A percentile compares a stretch with the other conserved stretches of the same genome.
These are phyloP conservation scores for Coregonus suidteri DNA, from an alignment of 2,797 vertebrate genomes.

Conservation along the genomic window DNA sequence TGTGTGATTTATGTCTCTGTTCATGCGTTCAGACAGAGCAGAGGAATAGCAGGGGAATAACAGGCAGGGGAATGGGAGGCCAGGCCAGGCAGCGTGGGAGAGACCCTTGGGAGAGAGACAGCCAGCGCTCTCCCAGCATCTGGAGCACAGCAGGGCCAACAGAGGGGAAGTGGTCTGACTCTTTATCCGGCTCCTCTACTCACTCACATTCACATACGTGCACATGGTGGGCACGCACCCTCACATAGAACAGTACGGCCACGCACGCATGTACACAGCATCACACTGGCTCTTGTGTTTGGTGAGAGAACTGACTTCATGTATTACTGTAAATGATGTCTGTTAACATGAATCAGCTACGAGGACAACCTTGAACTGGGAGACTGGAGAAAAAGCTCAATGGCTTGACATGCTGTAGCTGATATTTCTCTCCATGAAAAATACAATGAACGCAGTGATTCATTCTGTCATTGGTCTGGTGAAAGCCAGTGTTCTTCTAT, in stretches of 20 bases:
- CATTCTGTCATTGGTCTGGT: slow-evolving; percentile 2
- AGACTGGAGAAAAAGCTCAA: neutral
- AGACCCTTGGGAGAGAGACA: slow-evolving; percentile 48
- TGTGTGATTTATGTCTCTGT: slow-evolving; percentile 52
- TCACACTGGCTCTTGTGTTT: neutral
- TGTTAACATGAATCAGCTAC: slow-evolving; percentile 11
- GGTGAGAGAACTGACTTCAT: neutral
- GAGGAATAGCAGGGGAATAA: slow-evolving; percentile 24
- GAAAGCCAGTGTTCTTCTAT: slow-evolving; percentile 4
- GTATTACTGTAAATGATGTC: slow-evolving; percentile 20
- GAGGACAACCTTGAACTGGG: neutral
- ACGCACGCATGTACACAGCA: neutral
- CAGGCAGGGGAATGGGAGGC: slow-evolving; percentile 27
- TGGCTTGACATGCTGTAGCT: slow-evolving; percentile 11
- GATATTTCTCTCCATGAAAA: slow-evolving; percentile 17
- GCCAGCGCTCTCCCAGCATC: slow-evolving; percentile 58
- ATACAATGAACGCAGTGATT: neutral
- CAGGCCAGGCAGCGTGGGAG: slow-evolving; percentile 53
- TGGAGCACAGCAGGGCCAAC: slow-evolving; percentile 39
- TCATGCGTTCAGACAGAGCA: slow-evolving; percentile 28
- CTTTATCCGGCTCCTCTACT: slow-evolving; percentile 33
- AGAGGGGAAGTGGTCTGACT: slow-evolving; percentile 50
- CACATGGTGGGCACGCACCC: neutral
- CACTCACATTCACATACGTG: neutral
- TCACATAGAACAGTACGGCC: neutral